phyloP scores from a whole-genome alignment of 2,888 invertebrate species.

The Atethmia centrago region DNA sequence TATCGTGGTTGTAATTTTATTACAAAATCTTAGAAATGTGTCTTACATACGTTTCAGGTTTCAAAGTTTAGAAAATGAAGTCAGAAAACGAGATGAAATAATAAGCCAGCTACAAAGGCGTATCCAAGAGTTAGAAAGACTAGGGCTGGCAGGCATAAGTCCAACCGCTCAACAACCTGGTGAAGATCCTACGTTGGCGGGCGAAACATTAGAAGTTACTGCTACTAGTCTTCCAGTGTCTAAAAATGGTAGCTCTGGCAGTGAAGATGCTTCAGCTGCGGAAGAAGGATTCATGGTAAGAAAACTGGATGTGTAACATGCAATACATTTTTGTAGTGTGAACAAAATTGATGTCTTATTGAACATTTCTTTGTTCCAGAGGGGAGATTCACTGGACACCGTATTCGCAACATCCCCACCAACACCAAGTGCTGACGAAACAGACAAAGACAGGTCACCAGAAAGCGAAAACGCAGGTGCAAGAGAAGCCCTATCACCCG shows the following conservation, averaged over 20 bases:
- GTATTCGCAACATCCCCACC: conserved; percentile 92
- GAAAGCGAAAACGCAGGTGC: conserved; percentile 53
- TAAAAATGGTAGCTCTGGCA: conserved; percentile 86
- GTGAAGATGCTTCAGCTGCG: conserved; percentile 84
- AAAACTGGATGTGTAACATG: background rate
- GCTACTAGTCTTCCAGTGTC: conserved; percentile 64
- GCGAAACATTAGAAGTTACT: conserved; percentile 53
- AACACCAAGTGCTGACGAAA: conserved; percentile 81
- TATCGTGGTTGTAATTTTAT: background rate
- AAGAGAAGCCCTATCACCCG: conserved; percentile 68
- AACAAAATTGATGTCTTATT: background rate
- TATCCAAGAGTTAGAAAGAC: conserved; percentile 92
- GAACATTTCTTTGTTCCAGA: conserved; percentile 78
- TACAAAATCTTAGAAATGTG: background rate
- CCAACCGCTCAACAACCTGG: conserved; percentile 62
- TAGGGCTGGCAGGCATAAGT: conserved; percentile 74
- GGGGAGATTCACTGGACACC: conserved; percentile 93
- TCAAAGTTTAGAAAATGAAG: conserved; percentile 94
- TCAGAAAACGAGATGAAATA: conserved; percentile 95
- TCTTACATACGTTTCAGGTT: conserved; percentile 85
- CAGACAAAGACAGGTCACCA: conserved; percentile 71
- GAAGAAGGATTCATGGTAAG: conserved; percentile 89
- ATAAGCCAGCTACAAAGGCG: conserved; percentile 94
- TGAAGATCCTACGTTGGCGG: conserved; percentile 49
- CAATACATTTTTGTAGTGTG: background rate